A percentile compares a stretch with the other conserved stretches of the same genome.
Conservation (phyloP, 2,113 vertebrate species). For the Trochalopteron elliotii region DNA sequence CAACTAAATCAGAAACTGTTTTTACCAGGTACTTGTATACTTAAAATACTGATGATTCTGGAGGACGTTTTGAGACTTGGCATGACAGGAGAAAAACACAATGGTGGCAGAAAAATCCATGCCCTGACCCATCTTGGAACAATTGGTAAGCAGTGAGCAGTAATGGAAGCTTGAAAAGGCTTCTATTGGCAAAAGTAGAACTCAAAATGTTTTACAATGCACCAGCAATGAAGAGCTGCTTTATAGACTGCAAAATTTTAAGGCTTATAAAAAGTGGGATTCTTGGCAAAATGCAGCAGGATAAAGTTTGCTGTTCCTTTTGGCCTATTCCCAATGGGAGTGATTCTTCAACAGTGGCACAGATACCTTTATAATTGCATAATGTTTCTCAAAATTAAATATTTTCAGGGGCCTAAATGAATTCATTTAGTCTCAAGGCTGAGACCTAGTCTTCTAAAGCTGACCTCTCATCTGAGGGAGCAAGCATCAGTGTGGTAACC, state of each 20-base stretch:
- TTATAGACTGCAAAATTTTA: not conserved
- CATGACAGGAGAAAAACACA: not conserved
- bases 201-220: not conserved
- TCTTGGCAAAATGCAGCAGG: not conserved
- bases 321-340: not conserved
- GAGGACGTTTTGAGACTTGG: not conserved
- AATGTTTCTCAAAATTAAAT: not conserved
- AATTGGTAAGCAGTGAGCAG: not conserved
- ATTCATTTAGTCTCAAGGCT: not conserved
- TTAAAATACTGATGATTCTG: not conserved
- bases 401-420: not conserved
- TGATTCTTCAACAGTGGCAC: not conserved
- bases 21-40: not conserved
- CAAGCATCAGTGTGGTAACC: not conserved
- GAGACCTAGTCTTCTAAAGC: not conserved
- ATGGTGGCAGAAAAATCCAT: not conserved
- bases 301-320: not conserved
- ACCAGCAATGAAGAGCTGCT: not conserved
- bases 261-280: not conserved
- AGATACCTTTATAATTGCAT: not conserved
- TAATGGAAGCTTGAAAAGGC: not conserved
- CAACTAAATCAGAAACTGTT: not conserved
- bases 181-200: not conserved
- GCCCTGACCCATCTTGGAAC: not conserved
- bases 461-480: not conserved